Conservation (phyloP, 2,888 invertebrate species). For the Platycheirus albimanus region DNA sequence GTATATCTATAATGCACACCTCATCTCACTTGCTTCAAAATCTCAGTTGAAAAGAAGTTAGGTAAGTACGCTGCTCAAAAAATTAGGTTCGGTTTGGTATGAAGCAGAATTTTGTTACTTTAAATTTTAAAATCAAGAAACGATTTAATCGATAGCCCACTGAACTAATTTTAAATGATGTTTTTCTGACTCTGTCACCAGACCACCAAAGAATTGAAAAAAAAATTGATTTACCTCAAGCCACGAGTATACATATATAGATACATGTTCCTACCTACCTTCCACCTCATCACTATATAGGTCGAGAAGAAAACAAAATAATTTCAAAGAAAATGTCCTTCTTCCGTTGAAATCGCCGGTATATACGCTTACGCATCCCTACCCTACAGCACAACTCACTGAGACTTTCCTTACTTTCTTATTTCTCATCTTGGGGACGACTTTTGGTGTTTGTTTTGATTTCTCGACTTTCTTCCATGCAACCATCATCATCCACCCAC, state of each 20-base stretch:
- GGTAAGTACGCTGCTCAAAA: no score
- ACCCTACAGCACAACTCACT: slow-evolving; percentile 2
- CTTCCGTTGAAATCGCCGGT: slow-evolving; percentile 31
- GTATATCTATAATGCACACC: no score
- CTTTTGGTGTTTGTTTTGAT: slow-evolving; percentile 69
- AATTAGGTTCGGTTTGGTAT: no score
- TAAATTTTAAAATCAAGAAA: no score
- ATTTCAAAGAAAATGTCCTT: slow-evolving; percentile 64
- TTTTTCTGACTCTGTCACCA: slow-evolving; percentile 20
- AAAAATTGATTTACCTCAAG: neutral
- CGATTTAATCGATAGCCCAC: slow-evolving; percentile 66
- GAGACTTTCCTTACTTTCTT: slow-evolving; percentile 29
- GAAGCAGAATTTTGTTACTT: no score
- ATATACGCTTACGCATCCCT: slow-evolving; percentile 40
- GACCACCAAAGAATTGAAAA: slow-evolving; percentile 4
- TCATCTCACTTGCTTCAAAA: no score
- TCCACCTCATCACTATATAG: neutral
- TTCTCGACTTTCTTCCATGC: slow-evolving; percentile 52
- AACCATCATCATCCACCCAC: neutral
- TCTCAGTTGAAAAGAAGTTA: no score
- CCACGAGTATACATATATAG: neutral
- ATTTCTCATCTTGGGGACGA: slow-evolving; percentile 56
- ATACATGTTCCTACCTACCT: neutral
- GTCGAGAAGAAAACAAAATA: slow-evolving; percentile 37
- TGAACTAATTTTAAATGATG: slow-evolving; percentile 65